Evolutionary conservation across 37 sponge, comb jelly and placozoan genomes (phyloP).

Genomic region (Amphimedon queenslandica): DNA sequence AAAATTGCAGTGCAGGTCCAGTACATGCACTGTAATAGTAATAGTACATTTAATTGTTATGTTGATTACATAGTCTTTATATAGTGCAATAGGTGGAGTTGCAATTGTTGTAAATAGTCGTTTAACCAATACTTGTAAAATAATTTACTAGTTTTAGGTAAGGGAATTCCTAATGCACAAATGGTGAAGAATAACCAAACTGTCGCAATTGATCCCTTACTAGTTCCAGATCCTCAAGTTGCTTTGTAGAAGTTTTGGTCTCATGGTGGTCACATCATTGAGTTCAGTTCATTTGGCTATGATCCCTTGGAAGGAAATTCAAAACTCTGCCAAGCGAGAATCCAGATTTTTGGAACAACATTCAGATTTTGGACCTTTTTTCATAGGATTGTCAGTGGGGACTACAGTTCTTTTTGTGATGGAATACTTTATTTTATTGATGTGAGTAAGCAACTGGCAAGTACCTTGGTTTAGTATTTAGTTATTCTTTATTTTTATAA

Average conservation of each 20-base stretch:
- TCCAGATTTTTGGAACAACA: not conserved
- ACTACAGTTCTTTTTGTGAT: slow-evolving; percentile 7
- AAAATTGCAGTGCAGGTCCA: no score
- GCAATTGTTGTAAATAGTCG: not conserved
- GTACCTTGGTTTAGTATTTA: no score
- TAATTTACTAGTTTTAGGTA: not conserved
- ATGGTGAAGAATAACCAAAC: not conserved
- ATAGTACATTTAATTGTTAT: no score
- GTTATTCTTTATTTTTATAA: no score
- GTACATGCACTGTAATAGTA: no score
- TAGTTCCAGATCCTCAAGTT: slow-evolving; percentile 3
- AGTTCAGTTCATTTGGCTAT: slow-evolving; percentile 71
- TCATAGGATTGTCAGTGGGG: slow-evolving; percentile 29
- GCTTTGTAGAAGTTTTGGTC: slow-evolving; percentile 1
- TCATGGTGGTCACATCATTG: slow-evolving; percentile 39
- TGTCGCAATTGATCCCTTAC: not conserved
- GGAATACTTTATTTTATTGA: slow-evolving; percentile 13
- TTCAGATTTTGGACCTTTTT: slow-evolving; percentile 7
- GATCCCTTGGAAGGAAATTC: not conserved
- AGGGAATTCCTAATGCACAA: not conserved
- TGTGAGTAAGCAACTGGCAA: no score
- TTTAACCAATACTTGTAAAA: not conserved
- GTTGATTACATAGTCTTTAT: no score
- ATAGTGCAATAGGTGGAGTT: no score
- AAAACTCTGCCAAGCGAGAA: not conserved